Evolutionary conservation across 1,140 invertebrate genomes (phyloP).

Genomic region (Drosophila truncata): DNA sequence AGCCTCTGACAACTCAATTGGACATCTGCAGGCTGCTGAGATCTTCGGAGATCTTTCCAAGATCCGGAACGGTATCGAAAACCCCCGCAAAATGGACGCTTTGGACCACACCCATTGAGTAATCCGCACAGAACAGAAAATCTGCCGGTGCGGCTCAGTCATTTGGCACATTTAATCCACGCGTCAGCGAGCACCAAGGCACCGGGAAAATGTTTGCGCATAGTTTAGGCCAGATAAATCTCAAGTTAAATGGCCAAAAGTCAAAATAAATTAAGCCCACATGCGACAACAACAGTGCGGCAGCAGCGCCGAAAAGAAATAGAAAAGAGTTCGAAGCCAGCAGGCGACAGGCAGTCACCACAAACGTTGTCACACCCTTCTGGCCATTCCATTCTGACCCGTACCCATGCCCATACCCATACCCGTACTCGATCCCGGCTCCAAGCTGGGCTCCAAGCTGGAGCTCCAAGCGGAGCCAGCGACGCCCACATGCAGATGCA

Average conservation of each 20-base stretch:
- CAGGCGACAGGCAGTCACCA: conserved; percentile 68
- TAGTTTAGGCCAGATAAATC: conserved; percentile 82
- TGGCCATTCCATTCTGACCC: conserved; percentile 79
- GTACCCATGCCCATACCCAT: conserved; percentile 15
- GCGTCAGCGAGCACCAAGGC: conserved; percentile 65
- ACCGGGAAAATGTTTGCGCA: conserved; percentile 70
- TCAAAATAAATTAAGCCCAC: conserved; percentile 84
- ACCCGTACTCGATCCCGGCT: conserved; percentile 45
- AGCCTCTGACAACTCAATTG: conserved; percentile 72
- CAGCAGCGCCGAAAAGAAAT: conserved; percentile 10
- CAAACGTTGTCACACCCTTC: conserved; percentile 82
- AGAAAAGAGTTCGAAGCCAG: conserved; percentile 54
- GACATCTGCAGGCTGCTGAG: conserved; percentile 45
- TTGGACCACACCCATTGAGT: conserved; percentile 60
- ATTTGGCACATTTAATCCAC: conserved; percentile 82
- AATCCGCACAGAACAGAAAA: conserved; percentile 58
- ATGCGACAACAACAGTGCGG: conserved; percentile 50
- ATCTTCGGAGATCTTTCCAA: neutral
- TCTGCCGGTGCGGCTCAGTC: conserved; percentile 46
- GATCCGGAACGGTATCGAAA: conserved; percentile 4
- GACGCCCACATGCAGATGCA: conserved; percentile 82
- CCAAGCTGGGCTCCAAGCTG: conserved; percentile 4
- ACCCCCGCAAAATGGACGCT: conserved; percentile 25
- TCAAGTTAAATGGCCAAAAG: conserved; percentile 83
- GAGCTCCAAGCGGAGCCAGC: conserved; percentile 23